Evolutionary conservation across 53 echinoderm and acorn worm genomes (phyloP), one percentile per base, ranked within the genome.

Genomic region (Paelopatides confundens): DNA sequence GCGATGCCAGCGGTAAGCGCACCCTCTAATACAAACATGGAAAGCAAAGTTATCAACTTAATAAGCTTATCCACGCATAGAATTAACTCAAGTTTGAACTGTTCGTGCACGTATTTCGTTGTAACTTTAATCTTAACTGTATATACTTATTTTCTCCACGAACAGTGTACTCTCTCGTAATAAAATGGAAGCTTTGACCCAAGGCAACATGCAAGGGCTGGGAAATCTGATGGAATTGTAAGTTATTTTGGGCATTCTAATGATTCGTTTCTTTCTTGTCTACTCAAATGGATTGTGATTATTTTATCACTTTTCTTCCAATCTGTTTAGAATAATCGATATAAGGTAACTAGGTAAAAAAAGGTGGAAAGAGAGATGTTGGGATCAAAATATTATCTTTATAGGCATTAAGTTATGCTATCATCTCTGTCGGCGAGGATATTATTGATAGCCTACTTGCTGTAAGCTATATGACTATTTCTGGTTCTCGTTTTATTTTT

Each of bases 161-260:
- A 12, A 34, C 89, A 93, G 93, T 66, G 86, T 90, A 2, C 86
- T 93, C 18, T 69, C 89, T 24, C 78, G 81, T 48, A 93, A 93
- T 40, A 27, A 53, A 30, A 89, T 93, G 40, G 76, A 38, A 29
- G 70, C 90, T 27, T 63, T 93, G n/a, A 89, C 35, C 46, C 51
- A 54, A 24, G 77, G 76, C 27, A 76, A 89, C 18, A 66, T 93
- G 35, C 37, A 86, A 38, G 93, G 93, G 31, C 36, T 93, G 26
- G 3, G 48, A 32, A 35, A 40, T 24, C 63, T 93, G 4, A 31
- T 38, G 12, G 66, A 79, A 33, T 63, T 93, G 93, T 93, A 77
- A 93, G 93, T 89, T 35, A 37, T 18, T 68, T 54, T 65, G 5
- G 6, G 17, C 5, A 58, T 2, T 58, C 24, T 21, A 3, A 21